These are phyloP conservation scores for Macaca nemestrina DNA, from an alignment of 2,113 vertebrate genomes.

Conservation along the genomic window DNA sequence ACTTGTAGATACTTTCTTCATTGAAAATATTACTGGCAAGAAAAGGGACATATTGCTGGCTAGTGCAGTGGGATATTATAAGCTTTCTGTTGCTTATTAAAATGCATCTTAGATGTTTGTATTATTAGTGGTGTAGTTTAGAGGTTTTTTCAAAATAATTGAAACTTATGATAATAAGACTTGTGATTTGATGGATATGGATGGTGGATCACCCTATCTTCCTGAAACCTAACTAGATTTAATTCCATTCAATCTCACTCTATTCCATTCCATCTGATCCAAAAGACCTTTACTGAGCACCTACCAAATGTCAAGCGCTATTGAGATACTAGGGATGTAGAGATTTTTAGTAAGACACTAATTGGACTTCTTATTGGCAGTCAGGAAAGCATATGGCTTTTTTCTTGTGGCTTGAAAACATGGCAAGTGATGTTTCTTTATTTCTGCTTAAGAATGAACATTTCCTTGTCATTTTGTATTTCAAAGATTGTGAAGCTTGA, in stretches of 20 bases:
- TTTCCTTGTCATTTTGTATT: not conserved
- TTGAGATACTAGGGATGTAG: not conserved
- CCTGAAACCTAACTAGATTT: accelerated
- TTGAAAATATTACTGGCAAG: conserved; percentile 70
- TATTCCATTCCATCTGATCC: not conserved
- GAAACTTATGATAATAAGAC: not conserved
- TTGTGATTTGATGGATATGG: not conserved
- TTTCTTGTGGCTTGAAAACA: not conserved
- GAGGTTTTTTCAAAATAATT: conserved; percentile 26
- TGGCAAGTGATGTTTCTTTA: not conserved
- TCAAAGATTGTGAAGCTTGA: not conserved
- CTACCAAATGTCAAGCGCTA: not conserved
- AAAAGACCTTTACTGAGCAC: not conserved
- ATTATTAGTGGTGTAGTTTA: not conserved
- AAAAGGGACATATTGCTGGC: conserved; percentile 45
- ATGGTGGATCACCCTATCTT: not conserved
- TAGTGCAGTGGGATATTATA: not conserved
- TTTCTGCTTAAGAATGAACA: not conserved
- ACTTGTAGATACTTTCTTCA: conserved; percentile 71
- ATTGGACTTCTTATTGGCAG: not conserved
- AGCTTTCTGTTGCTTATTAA: conserved; percentile 17
- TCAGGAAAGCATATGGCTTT: not conserved
- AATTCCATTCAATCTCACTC: not conserved
- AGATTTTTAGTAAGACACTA: not conserved
- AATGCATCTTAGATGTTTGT: conserved; percentile 22